Base-by-base conservation (phyloP, 2,113 vertebrate species). In the Anseranas semipalmata region DNA sequence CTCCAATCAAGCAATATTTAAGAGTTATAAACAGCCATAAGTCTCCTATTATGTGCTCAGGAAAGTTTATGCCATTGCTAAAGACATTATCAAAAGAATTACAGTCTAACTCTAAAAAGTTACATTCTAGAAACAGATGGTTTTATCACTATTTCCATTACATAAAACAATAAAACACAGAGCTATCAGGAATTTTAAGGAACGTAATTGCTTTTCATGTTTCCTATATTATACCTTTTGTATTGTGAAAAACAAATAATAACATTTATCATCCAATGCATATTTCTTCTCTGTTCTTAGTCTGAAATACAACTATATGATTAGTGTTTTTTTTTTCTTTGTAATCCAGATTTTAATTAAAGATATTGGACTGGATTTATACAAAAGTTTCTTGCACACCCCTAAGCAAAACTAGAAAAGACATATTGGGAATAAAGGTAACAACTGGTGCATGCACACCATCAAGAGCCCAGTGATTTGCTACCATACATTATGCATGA, bases 251-350 rank as follows among this genome's bases (percentile, higher is more conserved):
- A 77, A 55, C 16, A 84, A 73, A 8, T 9, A 73, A 8, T 9
- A 68, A 63, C 33, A 65, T 13, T 56, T 27, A 28, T 43, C 37
- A 15, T n/a, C 21, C 33, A 35, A 65, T 25, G 75, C 8, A 17
- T 4, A 30, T 37, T 46, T 62, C 15, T 75, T 30, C 32, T 59
- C n/a, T 72, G 33, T 53, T 77, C 14, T 53, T 35, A 60, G 71
- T 21, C 28, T 77, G 28, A 77, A 59, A 71, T 52, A 56, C 14
- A 76, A 58, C 22, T 77, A 32, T 5, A 22, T 2, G 58, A 41
- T 19, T 82, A 14, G 15, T 39, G 8, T 0, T 0, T 4, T 24
- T 46, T 62, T 46, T 37, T 53, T 20, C n/a, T 62, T 33, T 4
- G 1, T 52, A 39, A 65, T 53, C 18, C 48, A 62, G 15, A 74